Evolutionary conservation across 2,797 vertebrate species (phyloP).

Genomic region (Merluccius polli): DNA sequence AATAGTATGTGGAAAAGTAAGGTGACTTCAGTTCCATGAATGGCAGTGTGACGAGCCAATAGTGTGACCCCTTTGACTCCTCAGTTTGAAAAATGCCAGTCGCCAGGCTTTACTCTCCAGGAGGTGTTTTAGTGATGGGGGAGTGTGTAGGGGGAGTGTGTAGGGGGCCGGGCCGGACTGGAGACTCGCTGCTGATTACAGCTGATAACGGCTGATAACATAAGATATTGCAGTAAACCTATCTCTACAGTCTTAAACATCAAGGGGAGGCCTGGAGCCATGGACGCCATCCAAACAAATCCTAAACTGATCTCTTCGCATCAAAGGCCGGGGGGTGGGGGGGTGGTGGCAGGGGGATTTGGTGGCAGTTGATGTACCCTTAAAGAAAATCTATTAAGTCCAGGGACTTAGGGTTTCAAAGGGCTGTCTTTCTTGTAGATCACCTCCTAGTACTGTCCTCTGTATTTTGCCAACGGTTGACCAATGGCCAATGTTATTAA

Average conservation of each 20-base stretch:
- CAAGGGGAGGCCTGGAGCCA: constrained; percentile 4
- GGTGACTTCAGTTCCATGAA: no score
- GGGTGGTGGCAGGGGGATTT: neutral
- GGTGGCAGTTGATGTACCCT: neutral
- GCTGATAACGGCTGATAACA: constrained; percentile 46
- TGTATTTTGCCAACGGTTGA: constrained; percentile 2
- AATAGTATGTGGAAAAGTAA: no score
- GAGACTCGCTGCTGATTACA: neutral
- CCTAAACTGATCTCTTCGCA: constrained; percentile 12
- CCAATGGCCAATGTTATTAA: neutral
- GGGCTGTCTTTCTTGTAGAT: neutral
- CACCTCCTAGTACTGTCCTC: constrained; percentile 14
- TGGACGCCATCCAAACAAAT: constrained; percentile 38
- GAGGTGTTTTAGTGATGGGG: constrained; percentile 32
- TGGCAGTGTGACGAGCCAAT: no score
- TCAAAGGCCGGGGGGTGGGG: neutral
- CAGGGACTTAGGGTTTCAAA: neutral
- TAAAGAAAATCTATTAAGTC: constrained; percentile 4
- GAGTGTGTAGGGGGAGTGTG: neutral
- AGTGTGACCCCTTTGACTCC: no score
- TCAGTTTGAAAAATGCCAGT: neutral
- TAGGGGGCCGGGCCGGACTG: no score
- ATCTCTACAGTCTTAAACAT: constrained; percentile 33
- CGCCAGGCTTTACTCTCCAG: neutral
- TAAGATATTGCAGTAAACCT: constrained; percentile 19